Percentiles rank a stretch among this genome's conserved stretches.
Evolutionary conservation across 2,888 invertebrate species (phyloP).

Genomic region (Mamestra brassicae): DNA sequence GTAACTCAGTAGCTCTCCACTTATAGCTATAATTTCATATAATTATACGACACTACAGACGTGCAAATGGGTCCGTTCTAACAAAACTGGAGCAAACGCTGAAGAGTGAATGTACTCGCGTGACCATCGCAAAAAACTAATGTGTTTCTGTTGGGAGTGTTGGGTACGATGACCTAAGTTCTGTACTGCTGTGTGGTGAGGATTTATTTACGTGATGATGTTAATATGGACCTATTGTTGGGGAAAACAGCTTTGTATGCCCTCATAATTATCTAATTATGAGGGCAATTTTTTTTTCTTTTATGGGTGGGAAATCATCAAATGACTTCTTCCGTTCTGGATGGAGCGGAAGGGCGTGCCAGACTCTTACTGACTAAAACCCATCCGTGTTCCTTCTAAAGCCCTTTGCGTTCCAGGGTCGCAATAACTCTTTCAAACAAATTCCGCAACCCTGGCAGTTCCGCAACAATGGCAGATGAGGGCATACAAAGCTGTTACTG

Average conservation of each 20-base stretch:
- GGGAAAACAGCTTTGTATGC: not conserved
- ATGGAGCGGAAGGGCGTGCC: too few relatives aligned
- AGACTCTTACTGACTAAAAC: too few relatives aligned
- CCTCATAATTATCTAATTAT: too few relatives aligned
- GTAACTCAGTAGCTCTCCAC: slow-evolving; percentile 31
- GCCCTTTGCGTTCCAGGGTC: too few relatives aligned
- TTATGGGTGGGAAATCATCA: too few relatives aligned
- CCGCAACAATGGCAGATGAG: too few relatives aligned
- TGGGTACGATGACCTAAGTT: not conserved
- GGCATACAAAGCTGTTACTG: too few relatives aligned
- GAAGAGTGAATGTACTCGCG: slow-evolving; percentile 53
- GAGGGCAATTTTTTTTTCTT: too few relatives aligned
- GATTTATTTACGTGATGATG: slow-evolving; percentile 10
- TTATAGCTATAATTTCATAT: slow-evolving; percentile 43
- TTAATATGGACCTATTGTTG: not conserved
- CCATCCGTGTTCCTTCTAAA: too few relatives aligned
- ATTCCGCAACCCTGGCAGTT: too few relatives aligned
- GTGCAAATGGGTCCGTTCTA: slow-evolving; percentile 44
- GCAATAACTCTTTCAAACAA: too few relatives aligned
- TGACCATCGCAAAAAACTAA: slow-evolving; percentile 41
- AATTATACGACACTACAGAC: slow-evolving; percentile 50
- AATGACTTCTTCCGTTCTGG: too few relatives aligned
- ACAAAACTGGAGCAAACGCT: slow-evolving; percentile 26
- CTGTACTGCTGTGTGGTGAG: not conserved
- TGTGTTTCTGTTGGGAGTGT: slow-evolving; percentile 1